Evolutionary conservation across 2,888 invertebrate genomes (phyloP).

Genomic region (Melieria omissa): DNA sequence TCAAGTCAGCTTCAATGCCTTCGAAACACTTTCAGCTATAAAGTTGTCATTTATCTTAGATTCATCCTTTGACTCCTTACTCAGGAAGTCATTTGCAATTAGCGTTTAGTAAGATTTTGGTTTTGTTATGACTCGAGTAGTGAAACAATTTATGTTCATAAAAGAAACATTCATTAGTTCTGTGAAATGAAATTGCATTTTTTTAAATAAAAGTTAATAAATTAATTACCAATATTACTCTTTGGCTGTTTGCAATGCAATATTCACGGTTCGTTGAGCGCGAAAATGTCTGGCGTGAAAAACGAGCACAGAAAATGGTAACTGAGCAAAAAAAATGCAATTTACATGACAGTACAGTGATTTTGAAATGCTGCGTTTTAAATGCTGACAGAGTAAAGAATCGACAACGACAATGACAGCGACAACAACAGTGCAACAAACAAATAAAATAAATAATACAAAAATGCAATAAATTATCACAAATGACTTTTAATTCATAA

Average conservation of each 20-base stretch:
- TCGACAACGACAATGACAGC: not conserved
- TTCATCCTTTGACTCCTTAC: no score
- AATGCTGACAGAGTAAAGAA: not conserved
- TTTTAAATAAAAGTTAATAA: not conserved
- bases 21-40: no score
- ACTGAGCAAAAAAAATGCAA: not conserved
- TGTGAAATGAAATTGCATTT: not conserved
- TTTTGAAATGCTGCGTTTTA: conserved; percentile 2
- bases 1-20: no score
- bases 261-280: conserved; percentile 24
- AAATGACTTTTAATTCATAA: conserved; percentile 24
- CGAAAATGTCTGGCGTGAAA: not conserved
- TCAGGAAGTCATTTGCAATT: no score
- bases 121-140: no score
- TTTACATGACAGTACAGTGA: conserved; percentile 26
- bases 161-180: no score
- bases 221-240: not conserved
- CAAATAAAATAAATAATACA: no score
- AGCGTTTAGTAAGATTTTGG: no score
- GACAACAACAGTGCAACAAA: no score
- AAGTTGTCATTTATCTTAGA: no score
- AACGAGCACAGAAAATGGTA: not conserved
- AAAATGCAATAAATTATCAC: not conserved
- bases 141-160: no score
- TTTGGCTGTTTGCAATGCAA: not conserved